A percentile compares a stretch with the other conserved stretches of the same genome.
These are phyloP conservation scores for Rhyacichthys aspro DNA, from an alignment of 2,797 vertebrate species.

Conservation along the genomic window DNA sequence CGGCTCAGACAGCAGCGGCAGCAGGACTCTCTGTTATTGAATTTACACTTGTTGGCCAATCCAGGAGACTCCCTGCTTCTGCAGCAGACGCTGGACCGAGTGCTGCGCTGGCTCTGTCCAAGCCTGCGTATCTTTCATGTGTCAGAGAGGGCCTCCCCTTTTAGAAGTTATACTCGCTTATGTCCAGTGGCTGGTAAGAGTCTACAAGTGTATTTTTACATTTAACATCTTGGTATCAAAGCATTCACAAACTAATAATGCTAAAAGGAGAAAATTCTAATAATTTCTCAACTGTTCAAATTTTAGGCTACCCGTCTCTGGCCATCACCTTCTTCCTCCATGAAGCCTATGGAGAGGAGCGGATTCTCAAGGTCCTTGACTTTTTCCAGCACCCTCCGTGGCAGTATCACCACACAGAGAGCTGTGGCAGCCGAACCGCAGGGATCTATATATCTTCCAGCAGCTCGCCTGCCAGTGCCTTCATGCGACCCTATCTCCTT, in stretches of 20 bases:
- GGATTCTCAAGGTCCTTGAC: slow-evolving; percentile 86
- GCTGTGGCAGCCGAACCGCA: slow-evolving; percentile 38
- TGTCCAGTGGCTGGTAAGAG: slow-evolving; percentile 64
- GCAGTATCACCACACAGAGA: slow-evolving; percentile 83
- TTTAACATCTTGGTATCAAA: too few relatives aligned
- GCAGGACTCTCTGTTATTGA: slow-evolving; percentile 71
- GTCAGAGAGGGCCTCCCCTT: slow-evolving; percentile 83
- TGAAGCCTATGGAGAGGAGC: slow-evolving; percentile 85
- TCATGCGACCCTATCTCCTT: slow-evolving; percentile 65
- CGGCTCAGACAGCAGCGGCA: slow-evolving; percentile 61
- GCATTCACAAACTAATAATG: too few relatives aligned
- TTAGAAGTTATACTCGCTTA: slow-evolving; percentile 64
- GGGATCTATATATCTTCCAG: slow-evolving; percentile 66
- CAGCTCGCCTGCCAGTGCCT: slow-evolving; percentile 38
- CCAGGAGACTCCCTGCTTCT: slow-evolving; percentile 83
- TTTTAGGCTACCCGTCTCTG: slow-evolving; percentile 84
- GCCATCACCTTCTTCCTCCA: slow-evolving; percentile 91
- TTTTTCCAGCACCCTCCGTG: slow-evolving; percentile 89
- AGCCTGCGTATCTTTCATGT: slow-evolving; percentile 88
- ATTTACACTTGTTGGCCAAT: slow-evolving; percentile 88
- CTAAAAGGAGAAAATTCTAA: too few relatives aligned
- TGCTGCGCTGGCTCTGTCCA: slow-evolving; percentile 86
- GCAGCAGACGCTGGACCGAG: slow-evolving; percentile 86
- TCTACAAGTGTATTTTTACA: background rate
- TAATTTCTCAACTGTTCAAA: slow-evolving; percentile 1